Conservation (phyloP, 2,797 vertebrate species). For the Acipenser transmontanus region DNA sequence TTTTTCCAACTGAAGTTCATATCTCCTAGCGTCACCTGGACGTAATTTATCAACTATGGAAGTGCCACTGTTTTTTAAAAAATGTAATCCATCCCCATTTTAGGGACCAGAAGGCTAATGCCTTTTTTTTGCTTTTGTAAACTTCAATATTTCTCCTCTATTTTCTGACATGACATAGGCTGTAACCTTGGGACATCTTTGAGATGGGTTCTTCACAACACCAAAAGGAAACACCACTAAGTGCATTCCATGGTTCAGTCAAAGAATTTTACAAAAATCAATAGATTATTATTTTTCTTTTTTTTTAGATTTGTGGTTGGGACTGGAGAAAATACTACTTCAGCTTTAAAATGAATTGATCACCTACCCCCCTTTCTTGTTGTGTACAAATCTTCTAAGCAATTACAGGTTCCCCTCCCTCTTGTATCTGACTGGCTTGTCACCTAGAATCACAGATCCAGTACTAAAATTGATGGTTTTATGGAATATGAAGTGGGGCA, state of each 20-base stretch:
- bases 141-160: conserved; percentile 37
- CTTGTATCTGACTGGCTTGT: neutral
- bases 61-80: conserved; percentile 59
- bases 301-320: conserved; percentile 52
- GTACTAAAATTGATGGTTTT: conserved; percentile 19
- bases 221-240: conserved; percentile 35
- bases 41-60: conserved; percentile 69
- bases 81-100: conserved; percentile 39
- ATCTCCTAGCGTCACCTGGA: conserved; percentile 75
- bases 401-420: conserved; percentile 1
- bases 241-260: conserved; percentile 51
- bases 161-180: conserved; percentile 53
- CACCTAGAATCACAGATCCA: conserved; percentile 16
- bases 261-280: conserved; percentile 30
- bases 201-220: conserved; percentile 24
- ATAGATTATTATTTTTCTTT: conserved; percentile 21
- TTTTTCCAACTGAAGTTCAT: conserved; percentile 72
- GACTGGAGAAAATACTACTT: conserved; percentile 27
- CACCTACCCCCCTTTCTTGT: conserved; percentile 22
- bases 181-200: conserved; percentile 61
- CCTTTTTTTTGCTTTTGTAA: conserved; percentile 48
- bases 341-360: conserved; percentile 37
- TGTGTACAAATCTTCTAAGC: conserved; percentile 1
- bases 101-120: conserved; percentile 43
- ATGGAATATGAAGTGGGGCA: conserved; percentile 31